These are phyloP conservation scores for Pseudocheirus occidentalis DNA, from an alignment of 2,797 vertebrate species.

Conservation along the genomic window DNA sequence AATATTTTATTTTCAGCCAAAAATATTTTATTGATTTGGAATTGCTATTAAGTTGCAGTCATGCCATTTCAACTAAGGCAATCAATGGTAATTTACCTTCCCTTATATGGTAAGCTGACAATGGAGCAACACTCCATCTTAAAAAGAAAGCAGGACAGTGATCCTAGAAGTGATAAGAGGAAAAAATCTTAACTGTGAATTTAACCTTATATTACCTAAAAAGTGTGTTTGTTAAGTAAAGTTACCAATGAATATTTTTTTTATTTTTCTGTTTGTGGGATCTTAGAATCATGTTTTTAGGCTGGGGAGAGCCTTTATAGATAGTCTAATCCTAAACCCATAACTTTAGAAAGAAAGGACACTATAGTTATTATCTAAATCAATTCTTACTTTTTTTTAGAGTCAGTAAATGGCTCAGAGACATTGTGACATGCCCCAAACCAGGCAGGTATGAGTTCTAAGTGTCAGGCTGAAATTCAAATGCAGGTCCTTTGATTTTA, in stretches of 20 bases:
- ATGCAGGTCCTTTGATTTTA: background rate
- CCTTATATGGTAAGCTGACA: slow-evolving; percentile 65
- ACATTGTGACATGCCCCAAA: background rate
- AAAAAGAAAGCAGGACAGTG: slow-evolving; percentile 22
- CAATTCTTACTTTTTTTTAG: background rate
- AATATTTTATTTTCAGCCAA: slow-evolving; percentile 51
- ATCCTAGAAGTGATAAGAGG: slow-evolving; percentile 16
- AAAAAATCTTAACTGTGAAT: background rate
- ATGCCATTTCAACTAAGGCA: slow-evolving; percentile 54
- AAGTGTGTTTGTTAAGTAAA: background rate
- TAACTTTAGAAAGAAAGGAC: background rate
- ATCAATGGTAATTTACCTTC: slow-evolving; percentile 76
- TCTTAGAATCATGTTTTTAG: background rate
- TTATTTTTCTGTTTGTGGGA: background rate
- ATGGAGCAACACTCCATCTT: slow-evolving; percentile 58
- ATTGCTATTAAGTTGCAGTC: slow-evolving; percentile 52
- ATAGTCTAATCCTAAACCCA: background rate
- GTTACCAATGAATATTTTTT: background rate
- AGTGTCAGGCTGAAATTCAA: background rate
- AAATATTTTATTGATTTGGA: slow-evolving; percentile 60
- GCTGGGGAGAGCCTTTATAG: background rate
- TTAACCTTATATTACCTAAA: slow-evolving; percentile 7
- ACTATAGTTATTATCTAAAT: background rate
- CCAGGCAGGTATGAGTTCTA: background rate
- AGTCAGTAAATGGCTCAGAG: background rate